phyloP scores from a whole-genome alignment of 2,113 vertebrate genomes.

The Mus spicilegus region DNA sequence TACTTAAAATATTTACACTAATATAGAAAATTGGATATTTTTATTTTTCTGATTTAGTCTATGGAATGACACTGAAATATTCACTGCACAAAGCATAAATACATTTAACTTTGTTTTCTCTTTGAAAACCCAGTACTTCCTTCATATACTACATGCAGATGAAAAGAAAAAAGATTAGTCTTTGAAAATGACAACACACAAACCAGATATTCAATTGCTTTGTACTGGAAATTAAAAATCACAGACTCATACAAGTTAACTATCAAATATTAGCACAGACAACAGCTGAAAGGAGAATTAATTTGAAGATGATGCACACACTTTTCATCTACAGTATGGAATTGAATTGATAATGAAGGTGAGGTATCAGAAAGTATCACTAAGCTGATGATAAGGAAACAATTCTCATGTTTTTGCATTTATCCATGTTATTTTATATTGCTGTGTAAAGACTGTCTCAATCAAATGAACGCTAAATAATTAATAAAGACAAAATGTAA shows the following conservation, averaged over 20 bases:
- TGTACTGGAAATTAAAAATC: conserved; percentile 4
- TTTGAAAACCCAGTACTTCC: conserved; percentile 43
- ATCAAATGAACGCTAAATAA: conserved; percentile 22
- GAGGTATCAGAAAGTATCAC: conserved; percentile 18
- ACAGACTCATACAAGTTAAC: background rate
- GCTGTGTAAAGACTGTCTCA: background rate
- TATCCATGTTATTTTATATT: background rate
- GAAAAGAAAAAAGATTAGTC: conserved; percentile 48
- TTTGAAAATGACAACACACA: conserved; percentile 55
- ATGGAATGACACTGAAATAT: conserved; percentile 44
- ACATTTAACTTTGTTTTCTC: conserved; percentile 31
- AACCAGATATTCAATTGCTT: conserved; percentile 5
- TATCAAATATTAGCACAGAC: background rate
- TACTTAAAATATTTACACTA: conserved; percentile 49
- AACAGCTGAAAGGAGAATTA: background rate
- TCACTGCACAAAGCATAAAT: conserved; percentile 2
- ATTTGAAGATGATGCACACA: background rate
- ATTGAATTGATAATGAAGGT: background rate
- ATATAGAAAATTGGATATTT: conserved; percentile 56
- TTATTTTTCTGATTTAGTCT: conserved; percentile 40
- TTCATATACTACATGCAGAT: background rate
- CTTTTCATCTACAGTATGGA: background rate
- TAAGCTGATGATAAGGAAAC: conserved; percentile 24
- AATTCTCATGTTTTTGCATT: background rate
- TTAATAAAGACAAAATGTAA: background rate